Evolutionary conservation across 2,113 vertebrate species (phyloP).

Genomic region (Eulemur rufifrons): DNA sequence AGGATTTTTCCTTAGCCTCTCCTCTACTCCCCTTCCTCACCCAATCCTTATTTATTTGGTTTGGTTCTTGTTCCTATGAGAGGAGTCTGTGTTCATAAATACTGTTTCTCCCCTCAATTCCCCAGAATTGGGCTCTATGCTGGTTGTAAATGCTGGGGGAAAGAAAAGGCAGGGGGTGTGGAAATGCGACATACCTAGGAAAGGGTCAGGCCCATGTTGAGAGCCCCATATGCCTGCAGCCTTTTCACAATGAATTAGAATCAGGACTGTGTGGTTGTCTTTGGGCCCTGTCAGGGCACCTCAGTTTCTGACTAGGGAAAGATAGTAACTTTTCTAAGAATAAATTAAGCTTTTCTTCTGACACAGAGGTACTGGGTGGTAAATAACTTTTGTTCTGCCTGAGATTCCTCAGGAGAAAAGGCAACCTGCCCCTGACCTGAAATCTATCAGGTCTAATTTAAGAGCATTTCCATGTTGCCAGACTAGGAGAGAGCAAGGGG

Average conservation of each 20-base stretch:
- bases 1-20: background rate
- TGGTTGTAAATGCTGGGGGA: slow-evolving; percentile 30
- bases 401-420: slow-evolving; percentile 24
- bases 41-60: slow-evolving; percentile 81
- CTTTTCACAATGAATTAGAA: background rate
- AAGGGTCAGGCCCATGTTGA: background rate
- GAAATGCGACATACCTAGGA: background rate
- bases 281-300: background rate
- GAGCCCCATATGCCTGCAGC: background rate
- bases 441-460: slow-evolving; percentile 4
- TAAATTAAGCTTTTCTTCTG: slow-evolving; percentile 17
- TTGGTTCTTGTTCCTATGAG: slow-evolving; percentile 58
- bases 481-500: background rate
- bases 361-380: slow-evolving; percentile 7
- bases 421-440: slow-evolving; percentile 38
- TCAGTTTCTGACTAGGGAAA: slow-evolving; percentile 1
- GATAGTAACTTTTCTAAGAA: background rate
- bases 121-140: slow-evolving; percentile 20
- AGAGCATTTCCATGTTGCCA: background rate
- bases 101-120: slow-evolving; percentile 34
- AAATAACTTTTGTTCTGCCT: background rate
- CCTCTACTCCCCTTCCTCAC: background rate
- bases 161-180: background rate
- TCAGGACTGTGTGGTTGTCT: background rate
- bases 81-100: slow-evolving; percentile 49